A percentile compares a stretch with the other conserved stretches of the same genome.
Conservation (phyloP, 2,797 vertebrate genomes). For the Ctenosaura bakeri region DNA sequence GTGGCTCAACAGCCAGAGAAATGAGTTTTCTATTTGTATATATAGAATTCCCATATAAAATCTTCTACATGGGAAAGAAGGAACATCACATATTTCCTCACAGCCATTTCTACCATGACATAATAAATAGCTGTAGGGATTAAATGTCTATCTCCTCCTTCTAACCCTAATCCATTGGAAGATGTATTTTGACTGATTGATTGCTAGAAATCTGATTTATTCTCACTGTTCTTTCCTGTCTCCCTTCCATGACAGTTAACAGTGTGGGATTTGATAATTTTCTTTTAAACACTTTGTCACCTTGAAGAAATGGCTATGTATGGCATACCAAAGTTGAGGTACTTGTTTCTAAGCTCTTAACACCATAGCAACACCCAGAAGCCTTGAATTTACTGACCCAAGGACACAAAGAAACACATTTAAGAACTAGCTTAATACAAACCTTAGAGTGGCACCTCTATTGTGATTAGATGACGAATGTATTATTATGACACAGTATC, state of each 20-base stretch:
- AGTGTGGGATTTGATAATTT: background rate
- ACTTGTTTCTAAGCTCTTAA: background rate
- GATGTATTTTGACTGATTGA: conserved; percentile 6
- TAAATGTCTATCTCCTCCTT: background rate
- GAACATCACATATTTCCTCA: background rate
- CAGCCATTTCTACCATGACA: background rate
- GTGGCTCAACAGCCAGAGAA: background rate
- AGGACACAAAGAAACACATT: conserved; percentile 10
- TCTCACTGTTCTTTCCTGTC: background rate
- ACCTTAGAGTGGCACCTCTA: background rate
- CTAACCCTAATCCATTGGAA: background rate
- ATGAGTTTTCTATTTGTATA: background rate
- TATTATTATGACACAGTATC: background rate
- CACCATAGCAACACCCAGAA: conserved; percentile 27
- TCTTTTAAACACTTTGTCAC: background rate
- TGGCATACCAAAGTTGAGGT: background rate
- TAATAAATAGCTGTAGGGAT: background rate
- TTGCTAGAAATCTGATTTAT: conserved; percentile 8
- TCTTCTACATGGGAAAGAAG: too few species aligned
- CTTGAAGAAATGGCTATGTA: background rate
- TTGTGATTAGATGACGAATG: background rate
- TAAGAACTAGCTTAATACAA: conserved; percentile 32
- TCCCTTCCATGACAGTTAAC: background rate
- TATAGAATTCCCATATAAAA: background rate
- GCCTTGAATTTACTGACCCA: conserved; percentile 24